Base-by-base conservation (phyloP, 2,113 vertebrate genomes). In the Ceyx margarethae region DNA sequence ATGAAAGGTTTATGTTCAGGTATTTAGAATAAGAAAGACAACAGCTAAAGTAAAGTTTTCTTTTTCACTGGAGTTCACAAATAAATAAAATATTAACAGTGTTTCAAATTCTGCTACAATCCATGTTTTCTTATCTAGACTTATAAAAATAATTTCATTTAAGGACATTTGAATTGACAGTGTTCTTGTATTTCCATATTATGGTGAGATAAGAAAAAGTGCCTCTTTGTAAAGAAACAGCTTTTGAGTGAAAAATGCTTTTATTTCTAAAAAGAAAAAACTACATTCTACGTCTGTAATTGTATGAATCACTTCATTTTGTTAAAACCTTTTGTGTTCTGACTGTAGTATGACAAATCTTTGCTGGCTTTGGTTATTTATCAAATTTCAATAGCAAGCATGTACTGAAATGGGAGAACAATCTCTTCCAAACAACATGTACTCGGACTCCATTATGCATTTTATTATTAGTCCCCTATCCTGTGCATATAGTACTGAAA, bases 301-400 rank as follows among this genome's bases (percentile, higher is more conserved):
- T 72, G 54, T 58, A n/a, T 89, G 90, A 95, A 74, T 95, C 68
- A 85, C 33, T 87, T 31, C 11, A 25, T 56, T 89, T 81, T 86
- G 58, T 50, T 95, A 94, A 84, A 66, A 91, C 31, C 84, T 91
- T 94, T 91, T 89, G 45, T 51, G 62, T 95, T 95, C 61, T 91
- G 37, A 81, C 64, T 94, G 90, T 4, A 95, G 74, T 75, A 88
- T 80, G 76, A 90, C 79, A 88, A 31, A 48, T 74, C 83, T 68
- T 86, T 71, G 22, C 66, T 80, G 76, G 56, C 50, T 93, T 67
- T 26, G 2, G 57, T 42, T 72, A 31, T 79, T 61, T 93, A 57
- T 93, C 31, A 84, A 76, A 92, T 81, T 81, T 85, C 60, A 85
- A 45, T 42, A 87, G 58, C 77, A 76, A 79, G 78, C 3, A 6